Evolutionary conservation across 2,113 vertebrate species (phyloP).

Genomic region (Aptenodytes forsteri): DNA sequence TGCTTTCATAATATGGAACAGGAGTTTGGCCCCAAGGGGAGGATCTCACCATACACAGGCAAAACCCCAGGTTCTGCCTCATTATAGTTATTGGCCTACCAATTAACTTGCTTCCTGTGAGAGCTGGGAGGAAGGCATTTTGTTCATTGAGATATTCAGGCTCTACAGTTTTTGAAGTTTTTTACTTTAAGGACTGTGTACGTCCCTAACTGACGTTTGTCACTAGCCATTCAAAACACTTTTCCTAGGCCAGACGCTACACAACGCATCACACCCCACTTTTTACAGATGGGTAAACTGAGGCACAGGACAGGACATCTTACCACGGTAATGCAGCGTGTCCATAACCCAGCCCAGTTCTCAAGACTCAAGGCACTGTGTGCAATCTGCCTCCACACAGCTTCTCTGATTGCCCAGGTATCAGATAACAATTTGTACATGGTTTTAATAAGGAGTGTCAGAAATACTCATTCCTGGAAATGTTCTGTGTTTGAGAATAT

Average conservation of each 20-base stretch:
- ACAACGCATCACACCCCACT: background rate
- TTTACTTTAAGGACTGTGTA: background rate
- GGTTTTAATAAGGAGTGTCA: background rate
- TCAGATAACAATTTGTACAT: background rate
- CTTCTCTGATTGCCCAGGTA: background rate
- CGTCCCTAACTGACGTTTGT: background rate
- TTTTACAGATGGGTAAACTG: background rate
- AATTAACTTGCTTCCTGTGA: slow-evolving; percentile 68
- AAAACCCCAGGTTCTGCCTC: slow-evolving; percentile 69
- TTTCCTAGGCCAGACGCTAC: background rate
- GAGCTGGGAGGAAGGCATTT: slow-evolving; percentile 46
- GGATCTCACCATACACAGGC: slow-evolving; percentile 44
- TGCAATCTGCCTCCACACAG: background rate
- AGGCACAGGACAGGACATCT: background rate
- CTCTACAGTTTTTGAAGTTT: background rate
- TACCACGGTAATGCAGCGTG: fast-evolving
- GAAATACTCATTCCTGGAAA: background rate
- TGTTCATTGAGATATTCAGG: slow-evolving; percentile 5
- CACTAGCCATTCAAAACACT: background rate
- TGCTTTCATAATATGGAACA: slow-evolving; percentile 68
- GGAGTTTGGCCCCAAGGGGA: slow-evolving; percentile 69
- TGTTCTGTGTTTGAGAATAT: background rate
- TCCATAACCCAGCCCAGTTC: background rate
- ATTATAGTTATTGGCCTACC: slow-evolving; percentile 64
- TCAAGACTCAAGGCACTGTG: background rate